These are phyloP conservation scores for Melanotaenia duboulayi DNA, from an alignment of 2,113 vertebrate species.

Conservation along the genomic window DNA sequence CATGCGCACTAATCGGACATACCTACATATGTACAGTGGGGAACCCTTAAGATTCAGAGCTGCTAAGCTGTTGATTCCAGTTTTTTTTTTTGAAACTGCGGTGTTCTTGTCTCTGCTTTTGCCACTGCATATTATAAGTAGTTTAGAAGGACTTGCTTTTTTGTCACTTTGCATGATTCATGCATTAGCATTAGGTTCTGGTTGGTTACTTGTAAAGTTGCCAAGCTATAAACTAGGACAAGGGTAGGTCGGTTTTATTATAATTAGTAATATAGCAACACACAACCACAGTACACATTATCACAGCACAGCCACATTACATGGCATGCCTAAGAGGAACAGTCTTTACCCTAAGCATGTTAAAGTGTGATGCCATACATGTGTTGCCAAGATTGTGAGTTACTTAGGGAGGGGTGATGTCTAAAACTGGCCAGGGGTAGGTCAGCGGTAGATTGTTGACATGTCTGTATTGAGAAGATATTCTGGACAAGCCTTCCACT, in stretches of 20 bases:
- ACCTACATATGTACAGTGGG: conserved; percentile 87
- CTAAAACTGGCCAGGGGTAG: conserved; percentile 40
- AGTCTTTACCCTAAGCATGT: conserved; percentile 75
- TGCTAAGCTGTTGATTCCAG: conserved; percentile 75
- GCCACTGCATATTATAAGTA: conserved; percentile 64
- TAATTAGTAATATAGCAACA: conserved; percentile 44
- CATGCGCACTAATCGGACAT: conserved; percentile 80
- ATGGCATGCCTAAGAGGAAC: conserved; percentile 73
- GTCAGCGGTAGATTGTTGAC: conserved; percentile 38
- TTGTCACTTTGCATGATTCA: conserved; percentile 78
- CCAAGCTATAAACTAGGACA: conserved; percentile 40
- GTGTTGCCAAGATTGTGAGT: conserved; percentile 62
- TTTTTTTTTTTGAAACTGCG: conserved; percentile 65
- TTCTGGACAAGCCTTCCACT: conserved; percentile 34
- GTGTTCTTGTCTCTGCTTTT: conserved; percentile 72
- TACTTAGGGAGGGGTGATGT: conserved; percentile 56
- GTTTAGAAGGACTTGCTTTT: conserved; percentile 72
- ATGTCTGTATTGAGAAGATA: conserved; percentile 32
- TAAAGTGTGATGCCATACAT: conserved; percentile 69
- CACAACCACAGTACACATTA: conserved; percentile 35
- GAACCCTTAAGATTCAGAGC: conserved; percentile 83
- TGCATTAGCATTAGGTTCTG: conserved; percentile 70
- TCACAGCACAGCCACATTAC: conserved; percentile 61
- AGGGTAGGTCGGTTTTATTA: conserved; percentile 47
- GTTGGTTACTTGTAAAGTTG: conserved; percentile 61